Percentiles rank a stretch among this genome's conserved stretches.
These are phyloP conservation scores for Scopus umbretta DNA, from an alignment of 2,113 vertebrate species.

Conservation along the genomic window DNA sequence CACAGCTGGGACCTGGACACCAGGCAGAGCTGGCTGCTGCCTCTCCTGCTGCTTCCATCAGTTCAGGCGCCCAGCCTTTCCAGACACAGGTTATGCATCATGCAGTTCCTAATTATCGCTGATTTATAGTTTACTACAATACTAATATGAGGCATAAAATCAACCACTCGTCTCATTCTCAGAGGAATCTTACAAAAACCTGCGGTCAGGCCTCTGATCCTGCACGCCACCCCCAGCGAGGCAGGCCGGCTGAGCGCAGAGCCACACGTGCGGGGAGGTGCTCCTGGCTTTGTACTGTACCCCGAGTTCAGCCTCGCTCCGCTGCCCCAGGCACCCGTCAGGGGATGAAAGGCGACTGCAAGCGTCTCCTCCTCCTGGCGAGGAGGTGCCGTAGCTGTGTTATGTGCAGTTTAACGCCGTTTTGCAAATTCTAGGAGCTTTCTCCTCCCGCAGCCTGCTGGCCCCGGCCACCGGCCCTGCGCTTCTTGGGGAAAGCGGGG, in stretches of 20 bases:
- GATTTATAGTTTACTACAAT: background rate
- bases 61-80: background rate
- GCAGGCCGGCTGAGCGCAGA: background rate
- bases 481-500: too few relatives aligned
- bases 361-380: too few relatives aligned
- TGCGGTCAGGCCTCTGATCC: background rate
- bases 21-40: background rate
- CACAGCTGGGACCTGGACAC: background rate
- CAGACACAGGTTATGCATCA: background rate
- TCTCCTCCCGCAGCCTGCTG: background rate
- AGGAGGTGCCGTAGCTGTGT: background rate
- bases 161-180: background rate
- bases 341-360: too few relatives aligned
- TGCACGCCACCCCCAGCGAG: too few relatives aligned
- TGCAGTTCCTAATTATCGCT: background rate
- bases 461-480: background rate
- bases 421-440: background rate
- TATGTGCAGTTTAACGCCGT: background rate
- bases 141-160: background rate
- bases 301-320: too few relatives aligned
- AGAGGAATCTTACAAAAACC: background rate
- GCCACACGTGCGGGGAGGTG: accelerated
- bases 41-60: background rate
- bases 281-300: too few relatives aligned
- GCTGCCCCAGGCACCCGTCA: too few relatives aligned